These are phyloP conservation scores for Percopsis omiscomaycus DNA, from an alignment of 2,797 vertebrate genomes.

Conservation along the genomic window DNA sequence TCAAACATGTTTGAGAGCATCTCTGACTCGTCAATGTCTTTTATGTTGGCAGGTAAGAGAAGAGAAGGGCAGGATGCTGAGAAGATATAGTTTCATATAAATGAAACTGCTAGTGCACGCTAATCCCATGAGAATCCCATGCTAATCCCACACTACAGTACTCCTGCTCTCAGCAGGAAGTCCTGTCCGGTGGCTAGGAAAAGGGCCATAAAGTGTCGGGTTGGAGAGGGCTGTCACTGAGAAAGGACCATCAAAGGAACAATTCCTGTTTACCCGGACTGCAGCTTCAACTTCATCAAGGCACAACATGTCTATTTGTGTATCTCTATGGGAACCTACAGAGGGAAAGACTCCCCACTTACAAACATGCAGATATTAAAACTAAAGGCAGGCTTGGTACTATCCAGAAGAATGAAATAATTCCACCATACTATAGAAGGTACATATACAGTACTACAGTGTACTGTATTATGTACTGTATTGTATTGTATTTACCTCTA, in stretches of 20 bases:
- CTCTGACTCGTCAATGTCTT: conserved; percentile 12
- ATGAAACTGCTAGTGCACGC: conserved; percentile 34
- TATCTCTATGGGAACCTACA: conserved; percentile 41
- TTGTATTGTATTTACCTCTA: too few relatives aligned
- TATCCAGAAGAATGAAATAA: conserved; percentile 4
- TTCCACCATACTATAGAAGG: too few relatives aligned
- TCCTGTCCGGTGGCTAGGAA: conserved; percentile 58
- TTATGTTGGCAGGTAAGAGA: conserved; percentile 22
- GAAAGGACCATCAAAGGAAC: conserved; percentile 35
- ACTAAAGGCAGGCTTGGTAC: background rate
- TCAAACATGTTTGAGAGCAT: conserved; percentile 34
- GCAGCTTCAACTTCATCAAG: conserved; percentile 48
- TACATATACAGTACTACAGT: too few relatives aligned
- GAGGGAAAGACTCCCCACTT: conserved; percentile 25
- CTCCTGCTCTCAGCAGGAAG: conserved; percentile 46
- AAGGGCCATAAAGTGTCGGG: conserved; percentile 44
- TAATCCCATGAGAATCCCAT: conserved; percentile 3
- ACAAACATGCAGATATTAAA: background rate
- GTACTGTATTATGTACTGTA: too few relatives aligned
- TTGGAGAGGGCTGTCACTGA: conserved; percentile 26
- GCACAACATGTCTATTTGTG: conserved; percentile 40
- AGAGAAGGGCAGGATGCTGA: conserved; percentile 1
- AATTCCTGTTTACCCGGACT: conserved; percentile 69
- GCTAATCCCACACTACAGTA: conserved; percentile 8
- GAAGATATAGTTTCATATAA: conserved; percentile 2